A percentile compares a stretch with the other conserved stretches of the same genome.
Evolutionary conservation across 2,113 vertebrate genomes (phyloP).

Genomic region (Ia io): DNA sequence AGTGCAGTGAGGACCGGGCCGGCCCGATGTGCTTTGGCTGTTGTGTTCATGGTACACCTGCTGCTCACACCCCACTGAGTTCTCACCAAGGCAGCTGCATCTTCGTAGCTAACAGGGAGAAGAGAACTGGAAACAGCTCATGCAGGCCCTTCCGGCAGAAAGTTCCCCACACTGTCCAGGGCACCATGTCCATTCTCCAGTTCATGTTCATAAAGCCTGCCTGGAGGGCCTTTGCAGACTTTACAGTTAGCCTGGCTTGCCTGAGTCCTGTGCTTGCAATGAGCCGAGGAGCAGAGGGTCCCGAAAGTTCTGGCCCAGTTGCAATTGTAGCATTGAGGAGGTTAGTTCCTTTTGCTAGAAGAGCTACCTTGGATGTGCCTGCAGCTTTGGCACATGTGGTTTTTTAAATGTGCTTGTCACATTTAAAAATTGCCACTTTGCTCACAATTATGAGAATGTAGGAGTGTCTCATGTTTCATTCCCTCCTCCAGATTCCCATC

Average conservation of each 20-base stretch:
- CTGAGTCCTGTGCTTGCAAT: not conserved
- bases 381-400: not conserved
- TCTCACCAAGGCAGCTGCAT: not conserved
- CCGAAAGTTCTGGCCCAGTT: not conserved
- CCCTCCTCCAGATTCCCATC: not conserved
- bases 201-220: not conserved
- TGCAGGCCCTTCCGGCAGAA: not conserved
- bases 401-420: not conserved
- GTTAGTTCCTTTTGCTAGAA: not conserved
- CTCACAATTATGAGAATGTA: not conserved
- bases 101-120: not conserved
- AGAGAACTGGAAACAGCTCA: not conserved
- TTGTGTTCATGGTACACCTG: not conserved
- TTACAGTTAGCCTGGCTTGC: not conserved
- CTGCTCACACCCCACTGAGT: rapidly evolving
- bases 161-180: not conserved
- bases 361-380: not conserved
- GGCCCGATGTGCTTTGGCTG: not conserved
- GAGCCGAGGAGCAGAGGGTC: not conserved
- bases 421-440: not conserved
- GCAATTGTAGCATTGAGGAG: not conserved
- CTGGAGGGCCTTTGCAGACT: not conserved
- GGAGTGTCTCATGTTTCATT: not conserved
- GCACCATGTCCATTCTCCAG: not conserved
- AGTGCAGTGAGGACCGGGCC: rapidly evolving